Evolutionary conservation across 2,797 vertebrate genomes (phyloP).

Genomic region (Sciaenops ocellatus): DNA sequence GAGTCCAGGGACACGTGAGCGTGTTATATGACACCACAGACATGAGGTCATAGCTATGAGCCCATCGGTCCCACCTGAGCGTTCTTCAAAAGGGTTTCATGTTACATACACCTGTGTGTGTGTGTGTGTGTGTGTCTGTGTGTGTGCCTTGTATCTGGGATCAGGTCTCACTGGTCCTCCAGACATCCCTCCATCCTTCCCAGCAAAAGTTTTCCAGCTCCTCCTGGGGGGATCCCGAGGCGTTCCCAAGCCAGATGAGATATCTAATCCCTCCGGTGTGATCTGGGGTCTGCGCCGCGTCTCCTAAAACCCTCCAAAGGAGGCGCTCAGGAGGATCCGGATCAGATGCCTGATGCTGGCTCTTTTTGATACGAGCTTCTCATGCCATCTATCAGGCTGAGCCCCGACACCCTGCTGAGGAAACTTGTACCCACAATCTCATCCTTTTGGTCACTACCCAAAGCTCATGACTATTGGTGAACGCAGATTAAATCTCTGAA

Average conservation of each 20-base stretch:
- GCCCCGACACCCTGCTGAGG: too few species aligned
- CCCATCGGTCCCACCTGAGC: conserved; percentile 49
- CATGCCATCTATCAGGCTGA: too few species aligned
- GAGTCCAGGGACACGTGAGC: not conserved
- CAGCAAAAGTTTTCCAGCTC: not conserved
- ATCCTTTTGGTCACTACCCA: too few species aligned
- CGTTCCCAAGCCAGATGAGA: not conserved
- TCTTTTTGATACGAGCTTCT: too few species aligned
- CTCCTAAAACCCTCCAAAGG: not conserved
- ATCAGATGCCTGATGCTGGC: not conserved
- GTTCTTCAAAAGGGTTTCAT: conserved; percentile 29
- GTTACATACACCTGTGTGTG: conserved; percentile 10
- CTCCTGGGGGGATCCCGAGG: not conserved
- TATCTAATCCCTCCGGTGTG: not conserved
- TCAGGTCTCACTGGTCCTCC: not conserved
- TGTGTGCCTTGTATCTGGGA: not conserved
- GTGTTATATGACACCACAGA: conserved; percentile 72
- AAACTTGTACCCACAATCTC: too few species aligned
- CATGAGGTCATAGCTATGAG: conserved; percentile 60
- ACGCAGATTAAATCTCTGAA: too few species aligned
- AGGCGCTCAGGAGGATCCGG: not conserved
- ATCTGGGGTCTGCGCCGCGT: not conserved
- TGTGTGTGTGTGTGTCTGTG: conserved; percentile 15
- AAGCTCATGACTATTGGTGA: too few species aligned
- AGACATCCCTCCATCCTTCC: not conserved